Conservation (phyloP, 2,797 vertebrate species). For the Phoxinus dragarum region DNA sequence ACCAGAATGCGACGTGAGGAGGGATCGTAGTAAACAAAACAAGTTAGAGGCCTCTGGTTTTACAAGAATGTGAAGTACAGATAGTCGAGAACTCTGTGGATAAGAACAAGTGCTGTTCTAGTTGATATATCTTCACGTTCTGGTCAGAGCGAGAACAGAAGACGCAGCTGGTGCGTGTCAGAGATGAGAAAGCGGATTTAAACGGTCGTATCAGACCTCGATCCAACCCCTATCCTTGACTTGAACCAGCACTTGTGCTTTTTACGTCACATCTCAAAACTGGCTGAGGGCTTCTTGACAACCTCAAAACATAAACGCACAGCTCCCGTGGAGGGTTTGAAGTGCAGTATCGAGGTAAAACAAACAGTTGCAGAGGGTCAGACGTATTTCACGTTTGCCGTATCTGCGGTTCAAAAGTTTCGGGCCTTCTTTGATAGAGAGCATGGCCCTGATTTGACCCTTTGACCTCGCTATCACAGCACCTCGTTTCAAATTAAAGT, state of each 20-base stretch:
- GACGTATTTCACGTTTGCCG: not conserved
- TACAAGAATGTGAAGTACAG: slow-evolving; percentile 56
- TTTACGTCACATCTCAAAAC: slow-evolving; percentile 36
- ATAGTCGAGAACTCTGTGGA: not conserved
- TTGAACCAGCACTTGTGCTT: slow-evolving; percentile 17
- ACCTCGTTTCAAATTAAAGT: slow-evolving; percentile 16
- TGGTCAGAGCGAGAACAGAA: slow-evolving; percentile 66
- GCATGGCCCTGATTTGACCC: slow-evolving; percentile 12
- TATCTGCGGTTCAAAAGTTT: slow-evolving; percentile 1
- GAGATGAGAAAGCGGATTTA: slow-evolving; percentile 51
- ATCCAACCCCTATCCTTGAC: slow-evolving; percentile 18
- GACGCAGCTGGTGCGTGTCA: slow-evolving; percentile 70
- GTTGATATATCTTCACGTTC: slow-evolving; percentile 67
- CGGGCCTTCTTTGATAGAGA: not conserved
- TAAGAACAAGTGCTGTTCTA: slow-evolving; percentile 48
- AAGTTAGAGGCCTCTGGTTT: slow-evolving; percentile 53
- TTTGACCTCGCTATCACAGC: slow-evolving; percentile 32
- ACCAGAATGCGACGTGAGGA: slow-evolving; percentile 58
- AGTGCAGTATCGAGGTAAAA: not conserved
- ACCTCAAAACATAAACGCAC: not conserved
- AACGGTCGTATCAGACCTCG: slow-evolving; percentile 66
- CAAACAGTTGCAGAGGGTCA: slow-evolving; percentile 1
- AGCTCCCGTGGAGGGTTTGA: not conserved
- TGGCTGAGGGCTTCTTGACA: slow-evolving; percentile 25
- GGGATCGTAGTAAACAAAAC: slow-evolving; percentile 64